These are phyloP conservation scores for Zootoca vivipara DNA, from an alignment of 2,113 vertebrate genomes.

Conservation along the genomic window DNA sequence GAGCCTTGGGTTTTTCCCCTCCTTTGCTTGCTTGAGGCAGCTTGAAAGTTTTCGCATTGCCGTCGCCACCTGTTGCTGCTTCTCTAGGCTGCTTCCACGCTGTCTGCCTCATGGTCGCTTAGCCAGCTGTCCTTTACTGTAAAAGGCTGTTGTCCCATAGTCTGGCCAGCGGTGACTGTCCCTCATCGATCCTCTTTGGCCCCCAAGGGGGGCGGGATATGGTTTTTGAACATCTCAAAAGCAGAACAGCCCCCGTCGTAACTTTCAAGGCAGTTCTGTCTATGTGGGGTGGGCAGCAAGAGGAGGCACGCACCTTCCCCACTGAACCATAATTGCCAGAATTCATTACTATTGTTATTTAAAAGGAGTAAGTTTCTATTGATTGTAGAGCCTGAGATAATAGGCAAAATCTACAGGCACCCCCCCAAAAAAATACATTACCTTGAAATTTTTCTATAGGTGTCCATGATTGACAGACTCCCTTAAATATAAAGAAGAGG, in stretches of 20 bases:
- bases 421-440: too few relatives aligned
- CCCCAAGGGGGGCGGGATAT: background rate
- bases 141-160: background rate
- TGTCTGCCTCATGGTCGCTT: background rate
- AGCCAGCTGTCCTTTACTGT: background rate
- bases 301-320: background rate
- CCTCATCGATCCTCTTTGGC: background rate
- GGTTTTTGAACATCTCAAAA: background rate
- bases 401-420: too few relatives aligned
- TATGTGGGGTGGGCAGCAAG: too few relatives aligned
- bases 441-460: too few relatives aligned
- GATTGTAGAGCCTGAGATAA: too few relatives aligned
- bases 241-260: background rate
- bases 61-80: background rate
- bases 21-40: background rate
- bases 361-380: too few relatives aligned
- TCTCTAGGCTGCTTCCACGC: background rate
- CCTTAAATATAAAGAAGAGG: too few relatives aligned
- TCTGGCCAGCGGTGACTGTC: background rate
- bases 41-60: background rate
- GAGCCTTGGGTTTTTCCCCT: background rate
- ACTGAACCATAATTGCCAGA: background rate
- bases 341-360: too few relatives aligned
- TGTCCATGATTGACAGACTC: too few relatives aligned
- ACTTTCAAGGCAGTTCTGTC: background rate